Base-by-base conservation (phyloP, 2,888 invertebrate species). In the Aricia artaxerxes region DNA sequence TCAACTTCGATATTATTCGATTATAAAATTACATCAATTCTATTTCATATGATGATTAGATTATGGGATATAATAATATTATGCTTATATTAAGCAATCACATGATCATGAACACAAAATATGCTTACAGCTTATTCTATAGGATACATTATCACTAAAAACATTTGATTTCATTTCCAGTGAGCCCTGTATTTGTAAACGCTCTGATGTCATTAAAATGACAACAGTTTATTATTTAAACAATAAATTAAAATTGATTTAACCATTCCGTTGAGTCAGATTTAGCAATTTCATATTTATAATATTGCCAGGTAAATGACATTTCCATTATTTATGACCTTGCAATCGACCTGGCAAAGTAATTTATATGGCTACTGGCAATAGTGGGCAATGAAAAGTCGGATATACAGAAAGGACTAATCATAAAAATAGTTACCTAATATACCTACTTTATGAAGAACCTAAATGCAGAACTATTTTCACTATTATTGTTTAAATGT, bases 391-490 rank as follows among this genome's bases (percentile, higher is more conserved):
- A 84, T 78, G 82, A 85, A 84, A 80, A 81, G 86, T 89, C 88
- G 87, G 89, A 89, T 90, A 90, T 84, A 87, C 76, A 31, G 24
- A 35, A 53, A 57, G 13, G 31, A 31, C 76, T 76, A 31, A 53
- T 35, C 49, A 53, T 76, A 76, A 76, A 57, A 57, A 57, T 57
- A 76, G 53, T 31, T 31, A 31, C 57, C 76, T 76, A 35, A 35
- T 76, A 16, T 53, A 24, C 31, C 49, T 49, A 73, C n/a, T 73
- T 53, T 44, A 49, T 75, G 53, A 53, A 76, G 87, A 88, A 88
- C 86, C 91, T 92, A 93, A 93, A 93, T 92, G 92, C 92, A 88
- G 90, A 86, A 85, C 85, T 88, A 88, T 87, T 85, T 87, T 87
- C 86, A 53, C 76, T 76, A 76, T 76, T 76, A 57, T 76, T 76